phyloP scores from a whole-genome alignment of 2,797 vertebrate species.

The Lacerta viridis region DNA sequence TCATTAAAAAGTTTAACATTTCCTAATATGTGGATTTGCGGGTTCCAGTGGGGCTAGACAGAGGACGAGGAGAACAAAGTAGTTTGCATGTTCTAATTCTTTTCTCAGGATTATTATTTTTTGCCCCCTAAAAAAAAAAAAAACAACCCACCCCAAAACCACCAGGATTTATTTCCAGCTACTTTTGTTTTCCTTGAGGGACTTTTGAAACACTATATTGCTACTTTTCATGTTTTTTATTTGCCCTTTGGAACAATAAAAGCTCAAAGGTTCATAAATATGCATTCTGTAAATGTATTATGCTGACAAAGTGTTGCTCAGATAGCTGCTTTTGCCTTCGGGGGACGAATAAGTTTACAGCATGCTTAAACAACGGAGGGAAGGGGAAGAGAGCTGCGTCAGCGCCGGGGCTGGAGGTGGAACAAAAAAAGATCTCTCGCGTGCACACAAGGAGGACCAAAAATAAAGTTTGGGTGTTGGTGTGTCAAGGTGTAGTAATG shows the following conservation, averaged over 20 bases:
- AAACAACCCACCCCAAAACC: not conserved
- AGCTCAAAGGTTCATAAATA: slow-evolving; percentile 89
- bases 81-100: slow-evolving; percentile 71
- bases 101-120: slow-evolving; percentile 69
- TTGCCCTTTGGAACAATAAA: slow-evolving; percentile 88
- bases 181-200: slow-evolving; percentile 86
- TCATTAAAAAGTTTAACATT: slow-evolving; percentile 71
- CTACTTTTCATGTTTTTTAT: slow-evolving; percentile 90
- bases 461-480: slow-evolving; percentile 42
- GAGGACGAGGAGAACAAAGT: slow-evolving; percentile 28
- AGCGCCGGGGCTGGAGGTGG: slow-evolving; percentile 69
- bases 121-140: slow-evolving; percentile 10
- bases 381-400: slow-evolving; percentile 70
- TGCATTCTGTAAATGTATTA: slow-evolving; percentile 89
- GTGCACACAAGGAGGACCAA: slow-evolving; percentile 41
- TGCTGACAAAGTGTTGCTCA: slow-evolving; percentile 87
- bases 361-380: slow-evolving; percentile 81
- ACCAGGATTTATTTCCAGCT: slow-evolving; percentile 84
- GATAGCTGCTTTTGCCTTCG: slow-evolving; percentile 83
- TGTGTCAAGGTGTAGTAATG: slow-evolving; percentile 16
- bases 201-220: slow-evolving; percentile 87
- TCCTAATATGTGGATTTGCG: slow-evolving; percentile 64
- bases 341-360: slow-evolving; percentile 85
- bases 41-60: slow-evolving; percentile 11
- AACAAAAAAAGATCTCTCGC: slow-evolving; percentile 65